Conservation (phyloP, 2,797 vertebrate genomes). For the Rhinella marina region DNA sequence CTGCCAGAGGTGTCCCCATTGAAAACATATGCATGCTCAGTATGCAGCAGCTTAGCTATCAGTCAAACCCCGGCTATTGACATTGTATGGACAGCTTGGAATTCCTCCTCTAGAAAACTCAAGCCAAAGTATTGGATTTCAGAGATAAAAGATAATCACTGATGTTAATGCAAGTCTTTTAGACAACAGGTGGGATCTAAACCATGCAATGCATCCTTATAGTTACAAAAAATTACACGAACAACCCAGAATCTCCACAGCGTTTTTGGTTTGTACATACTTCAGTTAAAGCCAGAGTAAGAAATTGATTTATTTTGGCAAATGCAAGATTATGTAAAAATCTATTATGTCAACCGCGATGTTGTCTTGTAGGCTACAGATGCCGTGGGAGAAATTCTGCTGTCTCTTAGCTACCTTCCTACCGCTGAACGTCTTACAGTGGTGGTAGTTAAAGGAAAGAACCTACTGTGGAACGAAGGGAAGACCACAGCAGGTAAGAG, state of each 20-base stretch:
- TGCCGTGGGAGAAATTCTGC: constrained; percentile 91
- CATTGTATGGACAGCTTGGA: too few relatives aligned
- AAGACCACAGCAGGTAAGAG: constrained; percentile 89
- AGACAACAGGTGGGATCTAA: too few relatives aligned
- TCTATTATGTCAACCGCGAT: neutral
- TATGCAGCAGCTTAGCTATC: too few relatives aligned
- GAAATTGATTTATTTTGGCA: neutral
- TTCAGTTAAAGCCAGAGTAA: neutral
- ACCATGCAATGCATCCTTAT: neutral
- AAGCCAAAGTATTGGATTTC: too few relatives aligned
- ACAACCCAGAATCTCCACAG: neutral
- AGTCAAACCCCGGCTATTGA: too few relatives aligned
- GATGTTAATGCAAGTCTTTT: too few relatives aligned
- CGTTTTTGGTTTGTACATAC: neutral
- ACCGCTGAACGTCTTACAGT: constrained; percentile 96
- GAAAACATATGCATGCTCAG: too few relatives aligned
- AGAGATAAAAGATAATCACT: too few relatives aligned
- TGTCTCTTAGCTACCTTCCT: constrained; percentile 95
- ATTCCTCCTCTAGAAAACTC: too few relatives aligned
- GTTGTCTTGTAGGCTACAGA: constrained; percentile 80
- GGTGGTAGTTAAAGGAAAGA: constrained; percentile 97
- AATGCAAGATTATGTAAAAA: neutral
- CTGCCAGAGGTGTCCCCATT: too few relatives aligned
- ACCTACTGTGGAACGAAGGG: constrained; percentile 88
- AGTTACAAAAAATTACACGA: neutral